Conservation (phyloP, 2,888 invertebrate genomes). For the Campoplex capitator region DNA sequence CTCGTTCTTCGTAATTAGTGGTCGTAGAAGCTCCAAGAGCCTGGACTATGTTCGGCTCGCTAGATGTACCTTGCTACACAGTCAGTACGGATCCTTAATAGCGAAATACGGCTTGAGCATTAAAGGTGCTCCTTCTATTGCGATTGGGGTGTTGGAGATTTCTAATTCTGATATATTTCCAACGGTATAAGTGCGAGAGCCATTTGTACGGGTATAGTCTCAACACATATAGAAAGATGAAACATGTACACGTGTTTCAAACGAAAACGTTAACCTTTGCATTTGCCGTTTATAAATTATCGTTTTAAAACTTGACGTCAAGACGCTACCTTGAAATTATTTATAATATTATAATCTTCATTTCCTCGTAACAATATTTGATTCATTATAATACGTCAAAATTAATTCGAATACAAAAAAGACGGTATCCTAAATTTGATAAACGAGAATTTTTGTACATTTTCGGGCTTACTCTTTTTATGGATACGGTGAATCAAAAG, state of each 20-base stretch:
- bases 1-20: constrained; percentile 79
- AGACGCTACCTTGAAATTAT: too few relatives aligned
- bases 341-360: too few relatives aligned
- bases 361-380: too few relatives aligned
- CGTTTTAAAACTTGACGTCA: too few relatives aligned
- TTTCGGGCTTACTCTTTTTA: too few relatives aligned
- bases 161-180: constrained; percentile 82
- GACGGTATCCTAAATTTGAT: too few relatives aligned
- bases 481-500: too few relatives aligned
- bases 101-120: constrained; percentile 78
- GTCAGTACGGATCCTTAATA: constrained; percentile 75
- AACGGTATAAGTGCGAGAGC: constrained; percentile 39
- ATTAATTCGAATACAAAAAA: too few relatives aligned
- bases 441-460: too few relatives aligned
- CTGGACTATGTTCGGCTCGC: constrained; percentile 78
- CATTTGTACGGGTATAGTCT: constrained; percentile 32
- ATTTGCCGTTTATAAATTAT: too few relatives aligned
- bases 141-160: constrained; percentile 76
- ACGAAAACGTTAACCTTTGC: neutral
- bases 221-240: constrained; percentile 13
- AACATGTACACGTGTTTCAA: neutral
- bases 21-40: constrained; percentile 64
- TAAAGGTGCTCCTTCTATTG: constrained; percentile 45
- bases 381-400: too few relatives aligned
- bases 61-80: constrained; percentile 70